Evolutionary conservation across 2,888 invertebrate species (phyloP), one percentile per base, ranked within the genome.

Genomic region (Parapristionchus giblindavisi): DNA sequence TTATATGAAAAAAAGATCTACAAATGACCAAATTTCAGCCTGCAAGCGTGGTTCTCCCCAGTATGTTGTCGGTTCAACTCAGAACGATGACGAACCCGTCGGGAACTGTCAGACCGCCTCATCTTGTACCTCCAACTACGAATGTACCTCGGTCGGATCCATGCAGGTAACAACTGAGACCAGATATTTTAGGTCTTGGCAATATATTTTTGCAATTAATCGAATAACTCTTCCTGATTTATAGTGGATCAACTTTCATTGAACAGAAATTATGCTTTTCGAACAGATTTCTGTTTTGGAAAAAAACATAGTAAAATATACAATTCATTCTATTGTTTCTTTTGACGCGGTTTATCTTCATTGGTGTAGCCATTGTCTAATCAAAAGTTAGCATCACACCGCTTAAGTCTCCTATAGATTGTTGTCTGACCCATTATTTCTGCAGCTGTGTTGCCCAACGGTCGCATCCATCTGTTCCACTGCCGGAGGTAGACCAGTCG

Each of bases 21-120:
- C 8, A 17, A 36, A 24, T 24, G 52, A 65, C n/a, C 32, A 52
- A 38, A 11, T 78, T 85, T 63, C 77, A 87, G 86, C 86, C 17
- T 87, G 87, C 77, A 85, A 86, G 75, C 83, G 87, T 27, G 87
- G 87, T 38, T 83, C 86, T 3, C 87, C 87, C n/a, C 85, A 87
- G 78, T 87, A 87, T 77, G 66, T 84, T 56, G 81, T 82, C 24
- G 87, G 85, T 32, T 74, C 79, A 11, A 80, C 77, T 65, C 84
- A 81, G 76, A 85, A 85, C 75, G 85, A 85, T 43, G 87, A 87
- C 63, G 85, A 86, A 68, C 83, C 85, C 8, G 85, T 87, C n/a
- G 82, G 79, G 79, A 84, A 84, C 76, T 87, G 87, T 58, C 85
- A 86, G 76, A 85, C 85, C 0, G 83, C 87, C 36, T 80, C 82